Percentiles rank a stretch among this genome's conserved stretches.
Conservation (phyloP, 2,113 vertebrate genomes). For the Petrocephalus zakoni region DNA sequence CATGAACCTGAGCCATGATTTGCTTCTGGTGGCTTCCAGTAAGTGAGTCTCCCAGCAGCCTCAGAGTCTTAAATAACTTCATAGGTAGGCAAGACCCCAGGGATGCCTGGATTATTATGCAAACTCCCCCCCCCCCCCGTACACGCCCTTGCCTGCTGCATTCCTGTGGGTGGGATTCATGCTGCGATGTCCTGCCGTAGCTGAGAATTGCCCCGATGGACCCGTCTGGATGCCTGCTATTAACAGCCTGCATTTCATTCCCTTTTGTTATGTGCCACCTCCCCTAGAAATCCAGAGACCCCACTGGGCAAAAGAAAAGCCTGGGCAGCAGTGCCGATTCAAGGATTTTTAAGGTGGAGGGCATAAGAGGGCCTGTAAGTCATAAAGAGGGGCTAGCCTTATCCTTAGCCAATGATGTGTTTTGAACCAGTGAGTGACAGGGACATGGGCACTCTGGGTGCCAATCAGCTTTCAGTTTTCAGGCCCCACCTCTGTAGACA, state of each 20-base stretch:
- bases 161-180: background rate
- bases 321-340: background rate
- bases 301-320: background rate
- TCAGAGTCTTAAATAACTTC: background rate
- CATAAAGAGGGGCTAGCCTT: background rate
- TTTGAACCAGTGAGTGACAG: background rate
- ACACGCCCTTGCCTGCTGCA: background rate
- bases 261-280: background rate
- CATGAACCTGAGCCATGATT: background rate
- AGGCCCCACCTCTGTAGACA: background rate
- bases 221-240: conserved; percentile 4
- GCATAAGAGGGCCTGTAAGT: background rate
- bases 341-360: background rate
- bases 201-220: conserved; percentile 26
- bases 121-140: background rate
- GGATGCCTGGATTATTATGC: background rate
- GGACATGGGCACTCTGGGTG: background rate
- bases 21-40: background rate
- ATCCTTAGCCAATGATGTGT: background rate
- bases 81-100: background rate
- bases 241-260: conserved; percentile 18
- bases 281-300: background rate
- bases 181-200: conserved; percentile 9
- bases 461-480: background rate
- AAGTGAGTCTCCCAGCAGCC: background rate